Evolutionary conservation across 2,888 invertebrate genomes (phyloP).

Genomic region (Dicroscelio sp.): DNA sequence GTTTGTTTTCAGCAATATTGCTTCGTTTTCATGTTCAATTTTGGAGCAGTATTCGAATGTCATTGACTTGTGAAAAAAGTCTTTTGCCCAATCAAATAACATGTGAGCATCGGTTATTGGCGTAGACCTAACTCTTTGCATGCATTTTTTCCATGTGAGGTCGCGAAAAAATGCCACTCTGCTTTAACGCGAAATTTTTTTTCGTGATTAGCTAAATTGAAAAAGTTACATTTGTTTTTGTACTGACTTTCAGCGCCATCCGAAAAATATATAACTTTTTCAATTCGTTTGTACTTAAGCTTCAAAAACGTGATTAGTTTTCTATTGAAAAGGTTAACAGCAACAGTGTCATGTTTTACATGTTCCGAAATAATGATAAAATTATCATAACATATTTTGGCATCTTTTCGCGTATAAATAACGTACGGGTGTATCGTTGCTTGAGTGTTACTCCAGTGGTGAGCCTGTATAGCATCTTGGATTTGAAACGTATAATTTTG

Average conservation of each 20-base stretch:
- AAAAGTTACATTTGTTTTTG: conserved; percentile 24
- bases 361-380: conserved; percentile 40
- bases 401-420: conserved; percentile 24
- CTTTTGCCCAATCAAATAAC: conserved; percentile 15
- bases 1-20: not conserved
- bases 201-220: not conserved
- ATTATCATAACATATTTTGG: conserved; percentile 10
- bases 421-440: conserved; percentile 35
- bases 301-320: conserved; percentile 24
- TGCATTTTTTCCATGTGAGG: conserved; percentile 25
- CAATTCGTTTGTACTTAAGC: not conserved
- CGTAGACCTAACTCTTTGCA: not conserved
- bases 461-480: conserved; percentile 48
- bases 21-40: not conserved
- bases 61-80: not conserved
- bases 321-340: conserved; percentile 44
- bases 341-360: conserved; percentile 27
- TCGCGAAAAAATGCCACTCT: conserved; percentile 36
- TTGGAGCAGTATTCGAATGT: not conserved
- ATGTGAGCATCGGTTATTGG: not conserved
- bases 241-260: conserved; percentile 45
- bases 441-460: conserved; percentile 43
- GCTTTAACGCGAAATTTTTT: not conserved
- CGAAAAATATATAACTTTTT: conserved; percentile 53
- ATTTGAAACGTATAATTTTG: conserved; percentile 52